Evolutionary conservation across 2,113 vertebrate genomes (phyloP).

Genomic region (Varanus komodoensis): DNA sequence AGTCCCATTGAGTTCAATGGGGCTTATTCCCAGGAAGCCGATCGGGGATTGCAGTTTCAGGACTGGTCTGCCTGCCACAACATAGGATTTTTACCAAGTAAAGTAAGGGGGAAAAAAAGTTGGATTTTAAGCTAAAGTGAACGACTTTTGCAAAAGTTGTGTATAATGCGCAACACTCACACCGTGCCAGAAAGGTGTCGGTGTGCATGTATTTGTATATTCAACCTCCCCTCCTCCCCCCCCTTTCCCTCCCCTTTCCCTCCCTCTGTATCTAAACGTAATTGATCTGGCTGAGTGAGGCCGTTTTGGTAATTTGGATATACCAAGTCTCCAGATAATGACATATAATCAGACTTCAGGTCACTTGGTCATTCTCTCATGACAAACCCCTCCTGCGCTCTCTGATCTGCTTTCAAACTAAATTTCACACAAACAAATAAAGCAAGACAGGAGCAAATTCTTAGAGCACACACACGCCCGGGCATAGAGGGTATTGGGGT

Average conservation of each 20-base stretch:
- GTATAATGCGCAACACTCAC: constrained; percentile 54
- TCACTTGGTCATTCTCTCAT: constrained; percentile 93
- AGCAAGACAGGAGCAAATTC: constrained; percentile 85
- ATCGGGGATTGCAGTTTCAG: not conserved
- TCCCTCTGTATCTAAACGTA: constrained; percentile 68
- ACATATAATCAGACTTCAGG: constrained; percentile 92
- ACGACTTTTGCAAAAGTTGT: constrained; percentile 44
- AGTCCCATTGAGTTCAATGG: no score
- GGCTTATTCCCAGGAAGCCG: no score
- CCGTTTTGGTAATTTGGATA: constrained; percentile 89
- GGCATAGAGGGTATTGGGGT: not conserved
- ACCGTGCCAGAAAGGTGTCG: constrained; percentile 64
- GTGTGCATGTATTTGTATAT: constrained; percentile 9
- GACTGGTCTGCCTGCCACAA: not conserved
- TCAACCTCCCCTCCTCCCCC: constrained; percentile 18
- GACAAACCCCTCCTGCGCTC: constrained; percentile 85
- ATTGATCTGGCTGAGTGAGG: constrained; percentile 83
- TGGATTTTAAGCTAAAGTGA: no score
- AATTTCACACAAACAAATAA: constrained; percentile 92
- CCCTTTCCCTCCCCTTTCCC: constrained; percentile 20
- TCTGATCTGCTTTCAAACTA: constrained; percentile 94
- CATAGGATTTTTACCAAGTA: no score
- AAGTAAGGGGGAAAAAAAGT: not conserved
- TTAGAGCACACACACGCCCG: constrained; percentile 47
- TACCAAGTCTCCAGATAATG: constrained; percentile 93